Evolutionary conservation across 1,140 invertebrate species (phyloP).

Genomic region (Metaphire vulgaris): DNA sequence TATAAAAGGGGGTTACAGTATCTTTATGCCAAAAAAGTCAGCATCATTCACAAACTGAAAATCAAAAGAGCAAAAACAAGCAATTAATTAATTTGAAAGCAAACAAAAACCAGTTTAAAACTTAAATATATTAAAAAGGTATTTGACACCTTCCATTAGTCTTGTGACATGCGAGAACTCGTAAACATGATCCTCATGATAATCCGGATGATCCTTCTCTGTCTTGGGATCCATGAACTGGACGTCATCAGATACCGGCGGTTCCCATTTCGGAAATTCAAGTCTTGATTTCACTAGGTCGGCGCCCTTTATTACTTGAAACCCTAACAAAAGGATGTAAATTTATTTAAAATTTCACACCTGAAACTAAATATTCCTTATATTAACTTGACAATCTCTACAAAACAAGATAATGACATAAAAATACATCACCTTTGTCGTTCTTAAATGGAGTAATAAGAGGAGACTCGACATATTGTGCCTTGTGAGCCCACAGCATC

Average conservation of each 20-base stretch:
- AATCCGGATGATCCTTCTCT: slow-evolving; percentile 22
- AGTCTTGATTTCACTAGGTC: background rate
- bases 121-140: too few relatives aligned
- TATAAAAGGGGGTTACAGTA: too few relatives aligned
- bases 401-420: background rate
- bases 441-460: background rate
- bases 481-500: background rate
- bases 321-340: too few relatives aligned
- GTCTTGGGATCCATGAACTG: slow-evolving; percentile 12
- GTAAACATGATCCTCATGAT: slow-evolving; percentile 7
- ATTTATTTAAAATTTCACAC: too few relatives aligned
- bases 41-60: too few relatives aligned
- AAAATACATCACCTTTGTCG: background rate
- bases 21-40: too few relatives aligned
- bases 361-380: too few relatives aligned
- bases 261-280: slow-evolving; percentile 15
- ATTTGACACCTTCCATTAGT: slow-evolving; percentile 20
- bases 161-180: background rate
- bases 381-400: too few relatives aligned
- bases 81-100: too few relatives aligned
- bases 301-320: background rate
- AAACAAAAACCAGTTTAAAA: too few relatives aligned
- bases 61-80: too few relatives aligned
- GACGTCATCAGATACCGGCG: slow-evolving; percentile 13
- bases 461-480: background rate